phyloP scores from a whole-genome alignment of 2,888 invertebrate genomes.

The Nysson spinosus region DNA sequence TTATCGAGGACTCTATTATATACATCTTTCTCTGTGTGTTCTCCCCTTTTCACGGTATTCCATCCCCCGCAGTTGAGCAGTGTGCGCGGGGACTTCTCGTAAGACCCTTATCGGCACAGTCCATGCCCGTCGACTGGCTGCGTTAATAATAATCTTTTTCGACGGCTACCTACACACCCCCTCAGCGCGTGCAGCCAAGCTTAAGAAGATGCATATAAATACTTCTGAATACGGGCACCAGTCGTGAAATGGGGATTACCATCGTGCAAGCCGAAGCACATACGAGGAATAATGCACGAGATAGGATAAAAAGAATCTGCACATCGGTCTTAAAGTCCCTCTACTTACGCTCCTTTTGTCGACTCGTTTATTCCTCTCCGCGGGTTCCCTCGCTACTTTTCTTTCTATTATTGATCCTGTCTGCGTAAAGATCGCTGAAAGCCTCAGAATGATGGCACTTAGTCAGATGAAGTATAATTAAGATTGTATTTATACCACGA shows the following conservation, averaged over 20 bases:
- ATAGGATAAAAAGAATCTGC: conserved; percentile 45
- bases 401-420: conserved; percentile 29
- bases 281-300: background rate
- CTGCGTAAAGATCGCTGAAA: too few species aligned
- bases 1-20: conserved; percentile 48
- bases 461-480: too few species aligned
- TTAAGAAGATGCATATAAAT: conserved; percentile 63
- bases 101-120: conserved; percentile 70
- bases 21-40: conserved; percentile 39
- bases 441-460: too few species aligned
- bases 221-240: conserved; percentile 46
- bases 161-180: conserved; percentile 46
- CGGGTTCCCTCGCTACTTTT: conserved; percentile 1
- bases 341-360: conserved; percentile 41
- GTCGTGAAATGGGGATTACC: conserved; percentile 61
- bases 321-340: conserved; percentile 51
- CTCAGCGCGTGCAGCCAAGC: conserved; percentile 41
- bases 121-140: conserved; percentile 62
- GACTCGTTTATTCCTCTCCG: conserved; percentile 38
- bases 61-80: conserved; percentile 21
- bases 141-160: conserved; percentile 64
- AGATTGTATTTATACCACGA: too few species aligned
- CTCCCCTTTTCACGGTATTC: conserved; percentile 44
- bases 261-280: background rate
- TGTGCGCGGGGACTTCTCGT: conserved; percentile 41